These are phyloP conservation scores for Ephydatia muelleri DNA, from an alignment of 37 sponge, comb jelly and placozoan genomes.

Conservation along the genomic window DNA sequence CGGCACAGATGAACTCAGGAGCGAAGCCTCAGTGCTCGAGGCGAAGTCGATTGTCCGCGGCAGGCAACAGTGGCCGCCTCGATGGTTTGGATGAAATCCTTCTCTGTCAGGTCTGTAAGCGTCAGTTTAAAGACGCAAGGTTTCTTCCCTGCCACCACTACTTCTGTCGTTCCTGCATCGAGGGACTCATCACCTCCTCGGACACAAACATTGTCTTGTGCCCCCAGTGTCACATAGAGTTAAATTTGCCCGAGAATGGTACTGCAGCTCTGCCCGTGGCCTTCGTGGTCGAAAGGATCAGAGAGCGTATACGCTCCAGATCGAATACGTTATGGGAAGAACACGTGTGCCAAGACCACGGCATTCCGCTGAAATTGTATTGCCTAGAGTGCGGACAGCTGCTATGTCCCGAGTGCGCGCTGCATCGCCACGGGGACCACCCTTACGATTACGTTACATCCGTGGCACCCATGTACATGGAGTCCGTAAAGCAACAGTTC, in stretches of 20 bases:
- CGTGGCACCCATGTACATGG: neutral
- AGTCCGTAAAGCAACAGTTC: slow-evolving; percentile 3
- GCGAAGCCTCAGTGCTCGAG: no score
- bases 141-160: slow-evolving; percentile 28
- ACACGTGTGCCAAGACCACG: neutral
- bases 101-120: slow-evolving; percentile 24
- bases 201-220: slow-evolving; percentile 6
- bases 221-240: slow-evolving; percentile 23
- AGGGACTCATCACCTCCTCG: no score
- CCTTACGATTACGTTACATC: slow-evolving; percentile 16
- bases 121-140: slow-evolving; percentile 15
- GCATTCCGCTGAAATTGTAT: slow-evolving; percentile 10
- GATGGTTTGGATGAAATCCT: slow-evolving; percentile 7
- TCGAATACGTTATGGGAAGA: neutral
- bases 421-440: slow-evolving; percentile 16
- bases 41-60: no score
- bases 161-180: slow-evolving; percentile 26
- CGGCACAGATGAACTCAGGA: no score
- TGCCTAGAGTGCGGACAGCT: slow-evolving; percentile 34
- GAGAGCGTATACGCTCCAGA: neutral
- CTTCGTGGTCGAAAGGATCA: neutral
- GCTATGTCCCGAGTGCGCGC: slow-evolving; percentile 31
- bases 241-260: slow-evolving; percentile 15
- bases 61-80: no score
- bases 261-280: neutral